Conservation (phyloP, 2,113 vertebrate genomes). For the Varanus komodoensis region DNA sequence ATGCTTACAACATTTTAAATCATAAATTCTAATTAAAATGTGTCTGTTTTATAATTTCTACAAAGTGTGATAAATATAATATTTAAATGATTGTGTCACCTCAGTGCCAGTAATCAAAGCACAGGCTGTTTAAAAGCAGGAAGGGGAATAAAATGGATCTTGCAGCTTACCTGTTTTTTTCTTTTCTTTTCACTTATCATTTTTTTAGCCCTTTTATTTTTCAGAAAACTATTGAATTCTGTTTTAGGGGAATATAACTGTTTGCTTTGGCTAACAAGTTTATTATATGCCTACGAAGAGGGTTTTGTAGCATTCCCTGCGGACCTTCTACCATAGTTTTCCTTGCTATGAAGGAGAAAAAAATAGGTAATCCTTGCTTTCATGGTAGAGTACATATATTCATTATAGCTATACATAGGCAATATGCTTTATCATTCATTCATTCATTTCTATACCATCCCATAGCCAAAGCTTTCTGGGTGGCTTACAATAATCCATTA, state of each 20-base stretch:
- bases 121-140: not conserved
- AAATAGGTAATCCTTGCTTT: not conserved
- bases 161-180: not conserved
- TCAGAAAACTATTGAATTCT: not conserved
- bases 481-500: too few relatives aligned
- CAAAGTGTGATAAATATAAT: slow-evolving; percentile 1
- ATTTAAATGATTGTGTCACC: slow-evolving; percentile 2
- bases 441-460: too few relatives aligned
- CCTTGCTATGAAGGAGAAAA: not conserved
- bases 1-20: not conserved
- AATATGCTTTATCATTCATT: not conserved
- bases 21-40: slow-evolving; percentile 15
- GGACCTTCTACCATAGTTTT: not conserved
- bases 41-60: not conserved
- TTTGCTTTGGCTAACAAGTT: not conserved
- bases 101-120: slow-evolving; percentile 1
- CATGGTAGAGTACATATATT: not conserved
- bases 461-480: too few relatives aligned
- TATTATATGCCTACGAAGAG: not conserved
- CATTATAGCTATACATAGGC: not conserved
- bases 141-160: not conserved
- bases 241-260: not conserved
- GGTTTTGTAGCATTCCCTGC: not conserved
- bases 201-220: not conserved
- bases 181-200: not conserved